Percentiles rank a stretch among this genome's conserved stretches.
Conservation (phyloP, 2,888 invertebrate species). For the Augochlorella aurata region DNA sequence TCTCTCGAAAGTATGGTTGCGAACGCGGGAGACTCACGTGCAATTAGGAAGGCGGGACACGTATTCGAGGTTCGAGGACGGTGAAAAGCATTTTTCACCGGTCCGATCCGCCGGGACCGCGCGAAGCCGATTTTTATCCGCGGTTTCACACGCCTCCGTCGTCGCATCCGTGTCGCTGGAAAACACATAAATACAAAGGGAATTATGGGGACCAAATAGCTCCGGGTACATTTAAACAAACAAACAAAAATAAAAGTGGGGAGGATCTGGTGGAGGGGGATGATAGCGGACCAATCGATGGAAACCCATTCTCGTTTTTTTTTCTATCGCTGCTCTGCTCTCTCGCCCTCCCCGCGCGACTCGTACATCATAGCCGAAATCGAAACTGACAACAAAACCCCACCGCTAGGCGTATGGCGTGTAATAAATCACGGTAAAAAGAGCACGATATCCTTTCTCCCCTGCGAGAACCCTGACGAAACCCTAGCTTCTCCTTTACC, state of each 20-base stretch:
- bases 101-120: slow-evolving; percentile 19
- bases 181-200: slow-evolving; percentile 46
- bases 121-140: slow-evolving; percentile 31
- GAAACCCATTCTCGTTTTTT: slow-evolving; percentile 46
- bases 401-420: slow-evolving; percentile 55
- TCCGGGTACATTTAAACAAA: slow-evolving; percentile 42
- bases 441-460: slow-evolving; percentile 45
- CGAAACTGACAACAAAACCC: slow-evolving; percentile 66
- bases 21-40: slow-evolving; percentile 11
- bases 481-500: slow-evolving; percentile 54
- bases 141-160: slow-evolving; percentile 9
- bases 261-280: not conserved
- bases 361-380: slow-evolving; percentile 66
- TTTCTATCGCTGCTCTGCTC: not conserved
- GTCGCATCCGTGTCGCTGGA: slow-evolving; percentile 20
- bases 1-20: slow-evolving; percentile 20
- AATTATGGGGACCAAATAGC: slow-evolving; percentile 52
- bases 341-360: slow-evolving; percentile 22
- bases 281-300: slow-evolving; percentile 51
- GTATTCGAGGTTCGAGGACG: slow-evolving; percentile 28
- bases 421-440: slow-evolving; percentile 65
- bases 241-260: slow-evolving; percentile 9
- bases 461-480: slow-evolving; percentile 52
- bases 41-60: slow-evolving; percentile 44
- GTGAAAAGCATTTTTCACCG: slow-evolving; percentile 35